Conservation (phyloP, 92 coral and sea anemone species). For the Micromussa lordhowensis region DNA sequence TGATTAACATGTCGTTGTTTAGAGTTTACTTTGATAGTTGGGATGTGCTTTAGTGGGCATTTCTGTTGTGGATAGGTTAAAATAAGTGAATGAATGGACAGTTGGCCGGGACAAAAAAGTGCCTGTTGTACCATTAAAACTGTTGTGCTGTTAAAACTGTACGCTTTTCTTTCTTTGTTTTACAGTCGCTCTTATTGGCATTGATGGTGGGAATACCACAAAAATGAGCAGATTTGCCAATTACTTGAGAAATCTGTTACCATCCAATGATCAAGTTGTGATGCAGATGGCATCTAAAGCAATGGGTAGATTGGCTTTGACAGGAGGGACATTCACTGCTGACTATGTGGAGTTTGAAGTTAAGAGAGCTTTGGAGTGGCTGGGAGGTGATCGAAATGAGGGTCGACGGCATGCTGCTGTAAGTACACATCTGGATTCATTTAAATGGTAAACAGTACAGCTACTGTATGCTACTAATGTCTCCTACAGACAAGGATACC, state of each 20-base stretch:
- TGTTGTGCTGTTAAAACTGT: too few species aligned
- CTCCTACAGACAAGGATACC: too few species aligned
- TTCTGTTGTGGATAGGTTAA: too few species aligned
- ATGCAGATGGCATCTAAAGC: slow-evolving; percentile 99
- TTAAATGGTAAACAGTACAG: background rate
- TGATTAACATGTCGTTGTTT: too few species aligned
- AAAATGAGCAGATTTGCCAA: slow-evolving; percentile 97
- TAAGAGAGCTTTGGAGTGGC: slow-evolving; percentile 96
- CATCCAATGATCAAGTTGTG: slow-evolving; percentile 93
- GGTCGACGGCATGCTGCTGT: slow-evolving; percentile 98
- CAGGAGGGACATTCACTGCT: slow-evolving; percentile 98
- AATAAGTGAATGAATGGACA: too few species aligned
- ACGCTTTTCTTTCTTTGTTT: background rate
- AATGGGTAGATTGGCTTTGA: slow-evolving; percentile 94
- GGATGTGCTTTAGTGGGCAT: too few species aligned
- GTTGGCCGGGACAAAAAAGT: too few species aligned
- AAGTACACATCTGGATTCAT: slow-evolving; percentile 9
- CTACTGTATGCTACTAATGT: too few species aligned
- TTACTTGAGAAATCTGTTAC: slow-evolving; percentile 90
- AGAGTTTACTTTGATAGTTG: too few species aligned
- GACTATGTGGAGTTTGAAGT: slow-evolving; percentile 99
- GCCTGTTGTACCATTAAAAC: too few species aligned
- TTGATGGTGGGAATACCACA: slow-evolving; percentile 97
- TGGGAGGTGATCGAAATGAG: slow-evolving; percentile 96
- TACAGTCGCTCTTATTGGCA: slow-evolving; percentile 88